These are phyloP conservation scores for Etia nguti DNA, from an alignment of 2,113 vertebrate genomes.

Conservation along the genomic window DNA sequence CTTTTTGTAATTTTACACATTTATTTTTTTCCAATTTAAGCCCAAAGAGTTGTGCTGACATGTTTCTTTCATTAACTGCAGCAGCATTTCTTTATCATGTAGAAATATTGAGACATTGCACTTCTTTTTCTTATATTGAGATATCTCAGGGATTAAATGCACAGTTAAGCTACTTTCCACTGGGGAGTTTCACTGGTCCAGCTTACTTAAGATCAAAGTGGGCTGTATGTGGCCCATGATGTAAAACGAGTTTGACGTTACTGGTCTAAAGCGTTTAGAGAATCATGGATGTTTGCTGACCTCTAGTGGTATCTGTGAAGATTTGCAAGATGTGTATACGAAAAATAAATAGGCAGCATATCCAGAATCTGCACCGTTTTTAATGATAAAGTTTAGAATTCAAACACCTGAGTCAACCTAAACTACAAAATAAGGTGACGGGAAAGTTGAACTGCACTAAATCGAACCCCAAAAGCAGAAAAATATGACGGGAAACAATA, in stretches of 20 bases:
- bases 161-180: not conserved
- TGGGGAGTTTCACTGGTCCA: not conserved
- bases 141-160: not conserved
- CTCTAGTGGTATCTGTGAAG: not conserved
- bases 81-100: not conserved
- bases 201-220: not conserved
- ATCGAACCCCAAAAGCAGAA: not conserved
- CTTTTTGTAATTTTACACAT: not conserved
- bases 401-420: not conserved
- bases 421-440: not conserved
- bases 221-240: not conserved
- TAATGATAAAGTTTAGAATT: not conserved
- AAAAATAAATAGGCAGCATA: not conserved
- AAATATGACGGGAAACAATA: not conserved
- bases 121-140: not conserved
- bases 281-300: not conserved
- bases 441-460: not conserved
- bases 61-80: not conserved
- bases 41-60: not conserved
- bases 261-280: not conserved
- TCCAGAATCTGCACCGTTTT: not conserved
- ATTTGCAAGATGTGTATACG: not conserved
- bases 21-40: not conserved
- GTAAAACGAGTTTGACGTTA: not conserved
- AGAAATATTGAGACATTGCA: not conserved